A percentile compares a stretch with the other conserved stretches of the same genome.
Evolutionary conservation across 2,888 invertebrate genomes (phyloP).

Genomic region (Eupithecia centaureata): DNA sequence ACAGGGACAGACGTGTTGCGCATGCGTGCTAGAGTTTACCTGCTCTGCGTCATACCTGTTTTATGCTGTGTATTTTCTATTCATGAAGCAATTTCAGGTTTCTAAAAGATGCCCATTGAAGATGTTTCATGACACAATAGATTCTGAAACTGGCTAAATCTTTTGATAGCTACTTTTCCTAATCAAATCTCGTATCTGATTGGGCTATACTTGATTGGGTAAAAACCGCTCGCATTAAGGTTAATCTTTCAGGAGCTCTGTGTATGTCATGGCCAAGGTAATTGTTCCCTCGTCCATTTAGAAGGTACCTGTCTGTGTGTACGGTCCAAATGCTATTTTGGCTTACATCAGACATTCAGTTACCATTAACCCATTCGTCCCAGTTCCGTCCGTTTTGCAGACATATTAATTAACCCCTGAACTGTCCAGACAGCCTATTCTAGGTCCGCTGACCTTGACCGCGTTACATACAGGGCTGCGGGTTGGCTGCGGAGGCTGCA

Average conservation of each 20-base stretch:
- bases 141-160: background rate
- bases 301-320: background rate
- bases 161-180: background rate
- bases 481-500: slow-evolving; percentile 52
- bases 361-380: slow-evolving; percentile 12
- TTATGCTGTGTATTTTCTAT: slow-evolving; percentile 45
- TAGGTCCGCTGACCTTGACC: slow-evolving; percentile 59
- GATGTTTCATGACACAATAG: background rate
- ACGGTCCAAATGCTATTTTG: slow-evolving; percentile 18
- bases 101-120: background rate
- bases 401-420: slow-evolving; percentile 37
- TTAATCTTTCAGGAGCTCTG: background rate
- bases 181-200: background rate
- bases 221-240: background rate
- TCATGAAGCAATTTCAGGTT: slow-evolving; percentile 24
- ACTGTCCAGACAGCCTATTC: slow-evolving; percentile 45
- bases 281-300: slow-evolving; percentile 4
- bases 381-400: slow-evolving; percentile 28
- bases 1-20: slow-evolving; percentile 52
- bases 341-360: slow-evolving; percentile 26
- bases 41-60: slow-evolving; percentile 63
- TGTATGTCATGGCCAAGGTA: slow-evolving; percentile 3
- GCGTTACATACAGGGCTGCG: slow-evolving; percentile 61
- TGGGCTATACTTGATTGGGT: background rate
- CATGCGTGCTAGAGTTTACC: slow-evolving; percentile 54